A percentile compares a stretch with the other conserved stretches of the same genome.
phyloP scores from a whole-genome alignment of 2,797 vertebrate species.

The Eulemur mongoz region DNA sequence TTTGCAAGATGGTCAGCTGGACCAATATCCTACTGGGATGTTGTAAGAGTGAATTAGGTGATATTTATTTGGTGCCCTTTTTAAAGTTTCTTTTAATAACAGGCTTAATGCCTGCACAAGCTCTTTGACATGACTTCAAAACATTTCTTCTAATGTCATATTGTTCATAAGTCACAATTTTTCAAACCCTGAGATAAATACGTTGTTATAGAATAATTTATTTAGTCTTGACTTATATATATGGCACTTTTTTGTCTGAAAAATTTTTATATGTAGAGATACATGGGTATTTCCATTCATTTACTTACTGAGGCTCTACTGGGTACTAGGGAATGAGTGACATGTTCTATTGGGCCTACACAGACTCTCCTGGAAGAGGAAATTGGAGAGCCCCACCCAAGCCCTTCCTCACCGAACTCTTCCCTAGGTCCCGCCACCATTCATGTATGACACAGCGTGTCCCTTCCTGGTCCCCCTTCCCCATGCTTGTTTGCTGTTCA shows the following conservation, averaged over 20 bases:
- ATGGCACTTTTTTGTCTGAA: neutral
- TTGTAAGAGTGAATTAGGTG: neutral
- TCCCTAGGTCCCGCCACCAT: rapidly evolving
- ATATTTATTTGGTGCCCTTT: neutral
- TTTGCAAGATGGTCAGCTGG: neutral
- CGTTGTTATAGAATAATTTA: neutral
- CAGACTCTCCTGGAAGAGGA: neutral
- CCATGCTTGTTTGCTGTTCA: neutral
- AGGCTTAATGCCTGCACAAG: neutral
- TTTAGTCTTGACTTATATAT: neutral
- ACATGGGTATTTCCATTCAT: neutral
- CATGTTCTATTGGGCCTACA: neutral
- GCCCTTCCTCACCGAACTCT: no score
- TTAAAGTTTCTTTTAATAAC: neutral
- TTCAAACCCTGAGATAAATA: neutral
- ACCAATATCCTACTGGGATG: neutral
- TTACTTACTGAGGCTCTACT: neutral
- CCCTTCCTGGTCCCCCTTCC: rapidly evolving
- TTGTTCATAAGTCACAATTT: neutral
- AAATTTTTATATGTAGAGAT: neutral
- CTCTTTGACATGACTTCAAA: neutral
- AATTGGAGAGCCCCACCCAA: no score
- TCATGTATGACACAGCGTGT: rapidly evolving
- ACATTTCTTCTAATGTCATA: neutral
- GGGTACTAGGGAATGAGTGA: neutral